Percentiles rank a stretch among this genome's conserved stretches.
Conservation (phyloP, 1,140 invertebrate species). For the Araneus ventricosus region DNA sequence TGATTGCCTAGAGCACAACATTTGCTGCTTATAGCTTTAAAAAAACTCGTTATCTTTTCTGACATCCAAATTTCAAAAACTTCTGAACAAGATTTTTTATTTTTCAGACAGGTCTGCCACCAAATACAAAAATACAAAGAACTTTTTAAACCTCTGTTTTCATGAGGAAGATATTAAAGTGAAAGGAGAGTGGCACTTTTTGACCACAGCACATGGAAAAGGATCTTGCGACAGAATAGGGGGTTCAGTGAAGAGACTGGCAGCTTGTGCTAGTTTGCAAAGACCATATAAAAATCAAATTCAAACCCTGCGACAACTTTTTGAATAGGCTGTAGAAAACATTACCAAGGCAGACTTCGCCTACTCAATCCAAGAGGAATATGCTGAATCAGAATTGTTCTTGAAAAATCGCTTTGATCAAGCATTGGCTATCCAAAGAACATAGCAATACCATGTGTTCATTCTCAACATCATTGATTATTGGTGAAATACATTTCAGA, state of each 20-base stretch:
- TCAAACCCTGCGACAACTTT: neutral
- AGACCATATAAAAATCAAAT: neutral
- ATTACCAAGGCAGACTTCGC: too few species aligned
- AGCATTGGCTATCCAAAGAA: too few species aligned
- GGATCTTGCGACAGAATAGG: neutral
- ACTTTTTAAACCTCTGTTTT: neutral
- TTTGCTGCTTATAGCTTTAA: neutral
- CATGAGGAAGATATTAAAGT: neutral
- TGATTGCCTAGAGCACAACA: neutral
- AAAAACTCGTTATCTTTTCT: neutral
- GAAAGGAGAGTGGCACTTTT: neutral
- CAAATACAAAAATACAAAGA: too few species aligned
- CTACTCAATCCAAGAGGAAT: too few species aligned
- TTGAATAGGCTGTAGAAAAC: neutral
- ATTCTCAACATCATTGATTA: too few species aligned
- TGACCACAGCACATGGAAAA: neutral
- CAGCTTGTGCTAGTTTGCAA: too few species aligned
- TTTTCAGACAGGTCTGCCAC: neutral
- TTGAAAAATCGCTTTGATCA: too few species aligned
- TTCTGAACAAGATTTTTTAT: neutral
- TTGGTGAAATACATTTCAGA: too few species aligned
- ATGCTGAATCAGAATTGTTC: too few species aligned
- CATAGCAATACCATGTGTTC: too few species aligned
- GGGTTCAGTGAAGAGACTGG: too few species aligned
- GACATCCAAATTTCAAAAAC: neutral